A percentile compares a stretch with the other conserved stretches of the same genome.
Conservation (phyloP, 2,888 invertebrate genomes). For the Sinelater perroti region DNA sequence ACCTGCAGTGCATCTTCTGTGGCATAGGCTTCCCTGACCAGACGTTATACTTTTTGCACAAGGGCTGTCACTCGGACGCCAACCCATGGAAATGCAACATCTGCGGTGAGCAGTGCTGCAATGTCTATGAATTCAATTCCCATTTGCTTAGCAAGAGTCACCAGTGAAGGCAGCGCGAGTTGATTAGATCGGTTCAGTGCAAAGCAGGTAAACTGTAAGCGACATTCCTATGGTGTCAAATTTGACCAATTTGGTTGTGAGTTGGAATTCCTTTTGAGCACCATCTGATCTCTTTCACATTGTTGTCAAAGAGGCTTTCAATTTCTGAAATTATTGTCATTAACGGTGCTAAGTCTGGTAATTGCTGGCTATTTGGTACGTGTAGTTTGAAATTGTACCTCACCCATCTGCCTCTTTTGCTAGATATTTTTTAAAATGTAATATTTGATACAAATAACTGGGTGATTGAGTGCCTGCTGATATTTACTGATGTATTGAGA, state of each 20-base stretch:
- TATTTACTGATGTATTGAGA: too few species aligned
- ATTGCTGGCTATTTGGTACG: too few species aligned
- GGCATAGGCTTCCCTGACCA: slow-evolving; percentile 95
- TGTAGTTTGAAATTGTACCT: too few species aligned
- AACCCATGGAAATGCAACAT: slow-evolving; percentile 98
- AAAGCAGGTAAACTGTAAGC: neutral
- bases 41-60: slow-evolving; percentile 95
- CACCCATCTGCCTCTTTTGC: too few species aligned
- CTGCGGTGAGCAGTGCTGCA: slow-evolving; percentile 93
- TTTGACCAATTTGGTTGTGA: slow-evolving; percentile 10
- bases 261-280: neutral
- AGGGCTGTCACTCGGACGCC: slow-evolving; percentile 96
- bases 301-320: neutral
- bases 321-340: too few species aligned
- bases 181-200: neutral
- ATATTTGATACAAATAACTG: too few species aligned
- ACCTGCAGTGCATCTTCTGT: slow-evolving; percentile 88
- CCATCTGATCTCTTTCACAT: neutral
- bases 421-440: too few species aligned
- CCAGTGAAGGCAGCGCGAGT: slow-evolving; percentile 62
- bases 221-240: slow-evolving; percentile 1
- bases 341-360: too few species aligned
- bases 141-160: slow-evolving; percentile 94
- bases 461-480: too few species aligned
- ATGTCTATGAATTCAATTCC: slow-evolving; percentile 96